Evolutionary conservation across 2,888 invertebrate species (phyloP).

Genomic region (Rambutsinella grinnellia): DNA sequence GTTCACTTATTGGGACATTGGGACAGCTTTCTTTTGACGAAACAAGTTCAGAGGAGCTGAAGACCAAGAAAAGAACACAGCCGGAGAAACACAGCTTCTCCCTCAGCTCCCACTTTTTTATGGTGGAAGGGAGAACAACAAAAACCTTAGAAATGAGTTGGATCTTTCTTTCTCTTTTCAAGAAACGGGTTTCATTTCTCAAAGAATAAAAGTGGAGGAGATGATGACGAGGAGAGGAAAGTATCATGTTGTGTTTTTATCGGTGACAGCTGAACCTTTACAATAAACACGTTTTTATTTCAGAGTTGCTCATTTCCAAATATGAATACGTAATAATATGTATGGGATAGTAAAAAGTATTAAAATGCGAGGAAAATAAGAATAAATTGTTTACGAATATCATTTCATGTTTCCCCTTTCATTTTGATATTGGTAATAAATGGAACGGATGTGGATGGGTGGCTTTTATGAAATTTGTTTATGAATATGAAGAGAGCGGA

Average conservation of each 20-base stretch:
- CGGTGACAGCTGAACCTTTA: slow-evolving; percentile 37
- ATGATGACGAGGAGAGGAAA: slow-evolving; percentile 5
- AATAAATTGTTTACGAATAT: background rate
- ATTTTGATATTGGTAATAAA: background rate
- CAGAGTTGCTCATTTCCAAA: background rate
- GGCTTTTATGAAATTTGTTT: too few relatives aligned
- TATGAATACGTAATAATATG: slow-evolving; percentile 1
- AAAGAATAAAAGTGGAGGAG: background rate
- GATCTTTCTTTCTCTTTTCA: too few relatives aligned
- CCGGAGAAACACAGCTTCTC: background rate
- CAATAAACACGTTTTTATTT: slow-evolving; percentile 4
- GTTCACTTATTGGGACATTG: slow-evolving; percentile 36
- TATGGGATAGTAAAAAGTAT: background rate
- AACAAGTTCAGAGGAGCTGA: background rate
- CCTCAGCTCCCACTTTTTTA: too few relatives aligned
- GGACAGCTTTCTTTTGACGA: slow-evolving; percentile 4
- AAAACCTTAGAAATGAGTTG: background rate
- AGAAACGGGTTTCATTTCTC: slow-evolving; percentile 5
- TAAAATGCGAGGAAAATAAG: background rate
- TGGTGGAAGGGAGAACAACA: slow-evolving; percentile 13
- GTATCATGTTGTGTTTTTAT: slow-evolving; percentile 25
- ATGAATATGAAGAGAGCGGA: too few relatives aligned
- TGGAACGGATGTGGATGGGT: too few relatives aligned
- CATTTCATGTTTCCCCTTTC: background rate
- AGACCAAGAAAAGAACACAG: background rate